These are phyloP conservation scores for Thecophora atra DNA, from an alignment of 2,888 invertebrate species.

Conservation along the genomic window DNA sequence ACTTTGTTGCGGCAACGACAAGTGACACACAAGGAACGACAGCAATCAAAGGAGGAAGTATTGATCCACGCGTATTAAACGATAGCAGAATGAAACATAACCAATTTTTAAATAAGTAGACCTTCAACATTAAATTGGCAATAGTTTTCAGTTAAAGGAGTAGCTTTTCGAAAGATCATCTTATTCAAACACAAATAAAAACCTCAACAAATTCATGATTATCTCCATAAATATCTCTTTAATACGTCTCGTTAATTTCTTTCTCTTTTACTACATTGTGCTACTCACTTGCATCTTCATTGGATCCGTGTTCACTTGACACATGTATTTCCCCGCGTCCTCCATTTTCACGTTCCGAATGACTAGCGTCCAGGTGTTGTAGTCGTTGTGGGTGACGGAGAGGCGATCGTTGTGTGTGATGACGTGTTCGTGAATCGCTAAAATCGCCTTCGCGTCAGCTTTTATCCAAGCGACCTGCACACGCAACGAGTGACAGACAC, in stretches of 20 bases:
- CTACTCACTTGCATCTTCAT: slow-evolving; percentile 89
- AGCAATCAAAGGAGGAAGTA: not conserved
- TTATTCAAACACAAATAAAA: too few relatives aligned
- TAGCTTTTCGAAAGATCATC: too few relatives aligned
- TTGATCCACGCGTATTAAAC: not conserved
- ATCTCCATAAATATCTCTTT: too few relatives aligned
- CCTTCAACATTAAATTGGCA: too few relatives aligned
- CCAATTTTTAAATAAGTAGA: too few relatives aligned
- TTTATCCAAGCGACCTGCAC: slow-evolving; percentile 92
- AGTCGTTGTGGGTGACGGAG: slow-evolving; percentile 90
- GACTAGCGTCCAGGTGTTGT: slow-evolving; percentile 92
- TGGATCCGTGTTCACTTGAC: slow-evolving; percentile 93
- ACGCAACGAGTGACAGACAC: slow-evolving; percentile 34
- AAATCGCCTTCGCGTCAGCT: slow-evolving; percentile 90
- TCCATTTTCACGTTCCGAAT: slow-evolving; percentile 85
- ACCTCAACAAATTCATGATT: too few relatives aligned
- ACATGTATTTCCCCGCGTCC: slow-evolving; percentile 92
- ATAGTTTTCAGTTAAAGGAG: too few relatives aligned
- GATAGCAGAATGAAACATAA: too few relatives aligned
- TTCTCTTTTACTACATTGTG: too few relatives aligned
- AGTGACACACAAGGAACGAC: not conserved
- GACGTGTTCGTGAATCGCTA: slow-evolving; percentile 93
- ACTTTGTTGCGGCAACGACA: slow-evolving; percentile 39
- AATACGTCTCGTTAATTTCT: too few relatives aligned
- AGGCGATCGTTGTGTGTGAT: slow-evolving; percentile 91